These are phyloP conservation scores for Eurystomus gularis DNA, from an alignment of 2,113 vertebrate genomes.

Conservation along the genomic window DNA sequence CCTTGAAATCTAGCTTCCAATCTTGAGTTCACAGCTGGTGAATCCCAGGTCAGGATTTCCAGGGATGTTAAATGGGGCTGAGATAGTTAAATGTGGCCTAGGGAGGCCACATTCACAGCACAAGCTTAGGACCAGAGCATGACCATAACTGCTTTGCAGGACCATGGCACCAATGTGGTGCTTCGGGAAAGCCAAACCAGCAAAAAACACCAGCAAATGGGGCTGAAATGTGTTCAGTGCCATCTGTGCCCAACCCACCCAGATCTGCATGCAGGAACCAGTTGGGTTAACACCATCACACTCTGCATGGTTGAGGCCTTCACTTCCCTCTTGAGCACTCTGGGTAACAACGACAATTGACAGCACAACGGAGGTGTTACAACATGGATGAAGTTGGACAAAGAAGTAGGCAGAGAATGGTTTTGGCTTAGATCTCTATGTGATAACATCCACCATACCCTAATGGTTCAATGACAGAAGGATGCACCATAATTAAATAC, in stretches of 20 bases:
- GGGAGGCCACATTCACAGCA: not conserved
- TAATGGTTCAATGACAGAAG: not conserved
- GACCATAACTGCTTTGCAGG: not conserved
- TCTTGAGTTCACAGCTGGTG: not conserved
- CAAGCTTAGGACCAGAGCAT: not conserved
- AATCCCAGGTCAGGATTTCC: not conserved
- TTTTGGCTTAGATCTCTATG: not conserved
- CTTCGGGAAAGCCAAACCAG: not conserved
- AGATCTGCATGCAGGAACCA: not conserved
- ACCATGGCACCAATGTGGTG: accelerated
- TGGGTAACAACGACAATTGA: not conserved
- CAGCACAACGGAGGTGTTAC: not conserved
- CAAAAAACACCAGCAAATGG: accelerated
- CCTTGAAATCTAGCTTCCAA: not conserved
- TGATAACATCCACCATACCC: not conserved
- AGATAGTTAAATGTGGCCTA: not conserved
- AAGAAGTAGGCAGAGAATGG: not conserved
- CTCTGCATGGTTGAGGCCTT: accelerated
- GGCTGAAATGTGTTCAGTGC: accelerated
- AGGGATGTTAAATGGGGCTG: not conserved
- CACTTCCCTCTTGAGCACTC: not conserved
- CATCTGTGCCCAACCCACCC: accelerated
- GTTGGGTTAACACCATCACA: not conserved
- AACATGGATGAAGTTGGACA: not conserved
- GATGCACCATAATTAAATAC: not conserved